These are phyloP conservation scores for Orestias chungarensis DNA, from an alignment of 2,797 vertebrate species.

Conservation along the genomic window DNA sequence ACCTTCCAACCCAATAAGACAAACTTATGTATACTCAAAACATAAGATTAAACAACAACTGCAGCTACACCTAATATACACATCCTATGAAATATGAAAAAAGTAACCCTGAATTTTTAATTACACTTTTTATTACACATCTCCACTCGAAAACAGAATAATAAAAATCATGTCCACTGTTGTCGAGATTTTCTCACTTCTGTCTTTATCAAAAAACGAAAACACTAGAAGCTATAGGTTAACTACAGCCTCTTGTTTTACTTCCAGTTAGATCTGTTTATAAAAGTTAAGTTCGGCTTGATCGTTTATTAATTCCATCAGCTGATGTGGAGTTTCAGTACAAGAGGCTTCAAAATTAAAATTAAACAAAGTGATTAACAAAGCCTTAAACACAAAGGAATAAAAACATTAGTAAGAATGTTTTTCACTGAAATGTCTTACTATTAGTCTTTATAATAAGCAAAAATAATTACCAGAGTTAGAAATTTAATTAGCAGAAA, in stretches of 20 bases:
- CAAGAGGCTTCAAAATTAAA: neutral
- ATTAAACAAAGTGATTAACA: neutral
- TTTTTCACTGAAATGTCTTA: neutral
- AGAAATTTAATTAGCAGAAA: too few relatives aligned
- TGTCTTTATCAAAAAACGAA: neutral
- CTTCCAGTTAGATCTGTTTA: neutral
- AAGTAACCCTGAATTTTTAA: neutral
- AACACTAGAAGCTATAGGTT: neutral
- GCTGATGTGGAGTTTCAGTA: neutral
- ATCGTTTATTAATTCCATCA: neutral
- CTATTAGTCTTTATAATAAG: neutral
- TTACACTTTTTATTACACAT: neutral
- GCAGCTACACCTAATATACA: neutral
- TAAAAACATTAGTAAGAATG: neutral
- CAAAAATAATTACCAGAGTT: too few relatives aligned
- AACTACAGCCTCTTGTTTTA: neutral
- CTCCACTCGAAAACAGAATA: neutral
- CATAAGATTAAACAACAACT: slow-evolving; percentile 39
- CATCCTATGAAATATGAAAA: neutral
- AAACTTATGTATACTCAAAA: slow-evolving; percentile 10
- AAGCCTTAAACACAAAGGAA: neutral
- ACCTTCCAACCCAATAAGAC: slow-evolving; percentile 17
- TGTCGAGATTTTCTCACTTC: neutral
- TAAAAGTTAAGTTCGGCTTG: neutral
- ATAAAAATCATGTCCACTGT: neutral